These are phyloP conservation scores for Tipula vernalis DNA, from an alignment of 2,888 invertebrate genomes.

Conservation along the genomic window DNA sequence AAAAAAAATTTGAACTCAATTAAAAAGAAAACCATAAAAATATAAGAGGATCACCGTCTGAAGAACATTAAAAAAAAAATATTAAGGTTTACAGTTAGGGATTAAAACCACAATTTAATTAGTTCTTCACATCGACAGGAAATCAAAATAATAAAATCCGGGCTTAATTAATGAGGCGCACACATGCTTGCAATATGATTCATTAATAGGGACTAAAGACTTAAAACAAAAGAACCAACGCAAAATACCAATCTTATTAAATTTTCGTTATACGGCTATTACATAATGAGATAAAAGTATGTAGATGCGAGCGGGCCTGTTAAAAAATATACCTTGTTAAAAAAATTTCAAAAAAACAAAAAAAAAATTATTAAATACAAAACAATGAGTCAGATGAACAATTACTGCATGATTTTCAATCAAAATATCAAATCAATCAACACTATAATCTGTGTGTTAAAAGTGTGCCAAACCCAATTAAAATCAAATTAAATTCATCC, in stretches of 20 bases:
- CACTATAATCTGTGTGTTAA: not conserved
- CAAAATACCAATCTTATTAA: not conserved
- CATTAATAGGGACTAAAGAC: too few species aligned
- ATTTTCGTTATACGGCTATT: not conserved
- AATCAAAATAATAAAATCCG: not conserved
- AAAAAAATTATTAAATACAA: not conserved
- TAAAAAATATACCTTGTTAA: not conserved
- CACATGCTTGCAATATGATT: not conserved
- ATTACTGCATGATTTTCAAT: not conserved
- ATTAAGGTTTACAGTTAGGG: not conserved
- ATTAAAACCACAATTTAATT: not conserved
- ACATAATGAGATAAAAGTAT: not conserved
- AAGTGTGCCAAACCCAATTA: conserved; percentile 4
- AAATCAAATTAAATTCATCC: not conserved
- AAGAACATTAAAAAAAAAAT: not conserved
- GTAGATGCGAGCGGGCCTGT: not conserved
- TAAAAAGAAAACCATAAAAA: not conserved
- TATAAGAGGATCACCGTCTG: not conserved
- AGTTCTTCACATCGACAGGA: not conserved
- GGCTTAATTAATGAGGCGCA: not conserved
- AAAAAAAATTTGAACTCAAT: not conserved
- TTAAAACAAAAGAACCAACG: not conserved
- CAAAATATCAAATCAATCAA: conserved; percentile 4
- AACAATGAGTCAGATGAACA: not conserved
- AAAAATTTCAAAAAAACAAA: not conserved